A percentile compares a stretch with the other conserved stretches of the same genome.
These are phyloP conservation scores for Myzus persicae DNA, from an alignment of 1,140 invertebrate genomes.

Conservation along the genomic window DNA sequence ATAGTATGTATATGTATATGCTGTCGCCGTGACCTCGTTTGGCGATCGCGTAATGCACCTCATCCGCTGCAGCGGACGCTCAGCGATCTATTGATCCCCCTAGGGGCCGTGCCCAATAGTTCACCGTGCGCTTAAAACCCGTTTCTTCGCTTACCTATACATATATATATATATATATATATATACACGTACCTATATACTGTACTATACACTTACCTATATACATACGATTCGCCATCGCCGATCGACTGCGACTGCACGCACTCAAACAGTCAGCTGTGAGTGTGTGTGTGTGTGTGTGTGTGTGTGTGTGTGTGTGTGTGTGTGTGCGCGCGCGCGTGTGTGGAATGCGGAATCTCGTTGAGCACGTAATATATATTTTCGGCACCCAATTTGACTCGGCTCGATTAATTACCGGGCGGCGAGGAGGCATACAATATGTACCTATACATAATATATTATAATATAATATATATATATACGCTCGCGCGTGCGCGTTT, in stretches of 20 bases:
- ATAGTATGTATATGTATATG: too few species aligned
- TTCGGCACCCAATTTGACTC: constrained; percentile 47
- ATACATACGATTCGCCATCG: not conserved
- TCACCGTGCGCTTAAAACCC: not conserved
- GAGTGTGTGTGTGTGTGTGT: not conserved
- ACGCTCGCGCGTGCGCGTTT: not conserved
- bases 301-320: not conserved
- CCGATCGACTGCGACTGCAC: not conserved
- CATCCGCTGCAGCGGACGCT: not conserved
- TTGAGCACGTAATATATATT: constrained; percentile 8
- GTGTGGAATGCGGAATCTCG: constrained; percentile 5
- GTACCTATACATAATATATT: constrained; percentile 18
- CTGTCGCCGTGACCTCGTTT: not conserved
- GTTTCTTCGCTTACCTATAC: not conserved
- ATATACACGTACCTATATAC: too few species aligned
- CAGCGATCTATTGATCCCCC: not conserved
- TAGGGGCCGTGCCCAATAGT: constrained; percentile 9
- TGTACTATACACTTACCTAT: not conserved
- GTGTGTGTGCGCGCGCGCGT: too few species aligned
- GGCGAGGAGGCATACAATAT: not conserved
- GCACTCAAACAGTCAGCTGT: not conserved
- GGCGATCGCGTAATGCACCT: not conserved
- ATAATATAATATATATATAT: constrained; percentile 13
- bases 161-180: too few species aligned
- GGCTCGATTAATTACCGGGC: constrained; percentile 32